These are phyloP conservation scores for Champsocephalus esox DNA, from an alignment of 2,797 vertebrate species.

Conservation along the genomic window DNA sequence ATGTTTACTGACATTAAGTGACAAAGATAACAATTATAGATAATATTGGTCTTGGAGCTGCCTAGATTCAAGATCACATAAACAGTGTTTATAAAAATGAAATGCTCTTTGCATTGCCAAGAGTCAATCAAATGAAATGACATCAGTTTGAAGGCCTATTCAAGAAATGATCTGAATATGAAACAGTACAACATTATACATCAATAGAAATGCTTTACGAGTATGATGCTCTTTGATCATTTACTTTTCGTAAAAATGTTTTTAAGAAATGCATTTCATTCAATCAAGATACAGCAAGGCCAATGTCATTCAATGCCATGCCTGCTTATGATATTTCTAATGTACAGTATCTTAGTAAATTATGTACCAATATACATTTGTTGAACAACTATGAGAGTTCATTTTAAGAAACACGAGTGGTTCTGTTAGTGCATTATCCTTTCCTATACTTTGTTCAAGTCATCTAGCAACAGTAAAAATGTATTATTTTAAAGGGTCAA, in stretches of 20 bases:
- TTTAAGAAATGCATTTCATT: conserved; percentile 48
- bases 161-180: conserved; percentile 13
- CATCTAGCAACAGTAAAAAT: conserved; percentile 19
- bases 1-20: conserved; percentile 37
- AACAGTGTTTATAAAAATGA: background rate
- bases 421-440: conserved; percentile 26
- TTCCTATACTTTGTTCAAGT: conserved; percentile 43
- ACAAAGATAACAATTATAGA: background rate
- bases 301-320: background rate
- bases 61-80: background rate
- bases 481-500: conserved; percentile 15
- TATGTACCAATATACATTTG: conserved; percentile 11
- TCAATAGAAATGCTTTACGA: conserved; percentile 6
- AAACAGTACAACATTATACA: conserved; percentile 4
- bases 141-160: background rate
- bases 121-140: conserved; percentile 14
- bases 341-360: background rate
- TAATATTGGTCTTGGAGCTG: background rate
- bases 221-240: background rate
- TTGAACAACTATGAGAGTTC: background rate
- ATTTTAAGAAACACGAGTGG: conserved; percentile 47
- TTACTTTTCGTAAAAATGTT: conserved; percentile 11
- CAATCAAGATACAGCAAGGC: background rate
- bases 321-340: background rate
- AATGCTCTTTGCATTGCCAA: conserved; percentile 16